These are phyloP conservation scores for Cetoscarus ocellatus DNA, from an alignment of 2,797 vertebrate species.

Conservation along the genomic window DNA sequence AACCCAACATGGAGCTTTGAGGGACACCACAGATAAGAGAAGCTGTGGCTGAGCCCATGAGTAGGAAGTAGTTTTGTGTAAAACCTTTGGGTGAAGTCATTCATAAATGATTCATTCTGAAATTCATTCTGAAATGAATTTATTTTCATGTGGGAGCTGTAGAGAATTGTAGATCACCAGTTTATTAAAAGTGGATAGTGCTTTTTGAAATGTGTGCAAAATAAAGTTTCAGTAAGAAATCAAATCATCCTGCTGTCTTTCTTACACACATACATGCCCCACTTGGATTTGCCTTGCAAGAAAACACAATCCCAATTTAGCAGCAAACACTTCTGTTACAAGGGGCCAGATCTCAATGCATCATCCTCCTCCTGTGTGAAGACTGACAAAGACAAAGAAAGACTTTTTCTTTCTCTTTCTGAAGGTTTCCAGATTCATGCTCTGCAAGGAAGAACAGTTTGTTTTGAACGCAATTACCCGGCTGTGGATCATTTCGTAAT, in stretches of 20 bases:
- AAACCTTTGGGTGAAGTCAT: no score
- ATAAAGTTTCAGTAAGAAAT: slow-evolving; percentile 38
- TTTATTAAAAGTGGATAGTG: no score
- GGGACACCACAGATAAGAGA: no score
- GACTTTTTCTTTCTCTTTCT: background rate
- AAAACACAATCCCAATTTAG: slow-evolving; percentile 45
- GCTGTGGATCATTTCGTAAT: slow-evolving; percentile 66
- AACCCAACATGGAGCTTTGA: no score
- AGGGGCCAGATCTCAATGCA: background rate
- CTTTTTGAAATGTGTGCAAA: no score
- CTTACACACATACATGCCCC: slow-evolving; percentile 28
- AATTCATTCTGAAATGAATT: no score
- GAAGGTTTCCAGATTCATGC: slow-evolving; percentile 30
- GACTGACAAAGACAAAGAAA: slow-evolving; percentile 8
- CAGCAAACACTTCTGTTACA: slow-evolving; percentile 15
- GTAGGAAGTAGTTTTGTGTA: no score
- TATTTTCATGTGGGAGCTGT: no score
- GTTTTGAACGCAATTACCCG: slow-evolving; percentile 59
- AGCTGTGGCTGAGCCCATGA: no score
- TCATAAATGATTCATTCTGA: no score
- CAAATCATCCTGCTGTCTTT: slow-evolving; percentile 24
- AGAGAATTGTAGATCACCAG: no score
- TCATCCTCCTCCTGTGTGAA: slow-evolving; percentile 12
- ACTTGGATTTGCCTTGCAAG: slow-evolving; percentile 50
- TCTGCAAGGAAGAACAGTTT: slow-evolving; percentile 50